These are phyloP conservation scores for Anastrepha obliqua DNA, from an alignment of 1,140 invertebrate genomes.

Conservation along the genomic window DNA sequence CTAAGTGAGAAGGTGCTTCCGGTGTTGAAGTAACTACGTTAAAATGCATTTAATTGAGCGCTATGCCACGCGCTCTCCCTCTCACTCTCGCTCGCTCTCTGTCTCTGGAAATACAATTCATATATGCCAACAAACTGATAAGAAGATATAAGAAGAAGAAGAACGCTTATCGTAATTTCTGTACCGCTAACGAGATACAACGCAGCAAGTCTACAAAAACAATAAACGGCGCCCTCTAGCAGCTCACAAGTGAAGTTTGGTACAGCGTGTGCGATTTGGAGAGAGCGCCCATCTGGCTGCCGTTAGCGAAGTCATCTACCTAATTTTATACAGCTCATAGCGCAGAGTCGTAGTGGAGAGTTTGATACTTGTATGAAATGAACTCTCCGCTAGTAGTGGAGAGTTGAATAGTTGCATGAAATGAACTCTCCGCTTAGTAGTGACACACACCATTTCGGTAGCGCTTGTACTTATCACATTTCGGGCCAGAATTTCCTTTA, in stretches of 20 bases:
- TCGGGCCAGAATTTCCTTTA: not conserved
- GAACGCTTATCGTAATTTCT: too few species aligned
- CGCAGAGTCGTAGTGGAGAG: too few species aligned
- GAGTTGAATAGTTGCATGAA: not conserved
- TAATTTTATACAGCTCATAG: too few species aligned
- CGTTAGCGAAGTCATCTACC: not conserved
- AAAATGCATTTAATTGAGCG: not conserved
- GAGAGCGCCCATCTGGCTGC: not conserved
- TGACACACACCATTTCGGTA: not conserved
- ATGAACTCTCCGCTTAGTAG: not conserved
- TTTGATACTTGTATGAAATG: too few species aligned
- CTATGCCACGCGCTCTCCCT: not conserved
- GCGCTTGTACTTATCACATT: not conserved
- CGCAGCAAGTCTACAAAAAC: too few species aligned
- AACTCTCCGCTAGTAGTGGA: too few species aligned
- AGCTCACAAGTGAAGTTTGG: too few species aligned
- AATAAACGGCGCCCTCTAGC: too few species aligned
- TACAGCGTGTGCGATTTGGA: too few species aligned
- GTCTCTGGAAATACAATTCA: not conserved
- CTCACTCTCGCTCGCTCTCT: too few species aligned
- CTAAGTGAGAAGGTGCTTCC: too few species aligned
- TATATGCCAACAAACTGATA: not conserved
- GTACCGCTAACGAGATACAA: too few species aligned
- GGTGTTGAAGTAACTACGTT: not conserved
- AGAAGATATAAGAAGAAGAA: not conserved